Evolutionary conservation across 2,797 vertebrate genomes (phyloP), one percentile per base, ranked within the genome.

Genomic region (Apogon hyalosoma): DNA sequence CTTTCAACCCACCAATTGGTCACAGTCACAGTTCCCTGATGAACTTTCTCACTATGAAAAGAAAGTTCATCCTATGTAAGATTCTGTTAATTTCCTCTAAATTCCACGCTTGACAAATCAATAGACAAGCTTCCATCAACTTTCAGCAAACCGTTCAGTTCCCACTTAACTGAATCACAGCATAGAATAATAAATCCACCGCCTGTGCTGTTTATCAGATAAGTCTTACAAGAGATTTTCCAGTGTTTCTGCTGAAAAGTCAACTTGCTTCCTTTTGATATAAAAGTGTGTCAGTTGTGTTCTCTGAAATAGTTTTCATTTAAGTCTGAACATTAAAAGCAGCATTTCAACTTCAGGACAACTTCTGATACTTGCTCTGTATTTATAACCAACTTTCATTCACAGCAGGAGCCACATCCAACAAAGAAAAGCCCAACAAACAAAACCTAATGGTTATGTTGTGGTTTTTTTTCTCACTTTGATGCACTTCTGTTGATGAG

Each of bases 1-100:
- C 83, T 81, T 82, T 75, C 63, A 63, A 73, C 57, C 50, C 55
- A 65, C 13, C 24, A 11, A 83, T 82, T 80, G 60, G 84, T 87
- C 88, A 88, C 86, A 84, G 76, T 47, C 7, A 45, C 64, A 59
- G 47, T 59, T 43, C 66, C 66, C 69, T 47, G 6, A 80, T 77
- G 73, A 87, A 80, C 42, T 73, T 76, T 84, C 75, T 68, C 69
- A 64, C 41, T 52, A 50, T 56, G 42, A 54, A 49, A 62, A 69
- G 56, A 83, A 66, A 50, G 9, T 64, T 47, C 0, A 15, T 42
- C 47, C 52, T 51, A 45, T 31, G 33, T 45, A n/a, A 62, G 53
- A 75, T 53, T 42, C 62, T 36, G 62, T 64, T 73, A 46, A 78
- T 52, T 69, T 86, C 74, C 50, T 52, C 33, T 24, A 11, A 69